Evolutionary conservation across 2,797 vertebrate species (phyloP).

Genomic region (Morus bassanus): DNA sequence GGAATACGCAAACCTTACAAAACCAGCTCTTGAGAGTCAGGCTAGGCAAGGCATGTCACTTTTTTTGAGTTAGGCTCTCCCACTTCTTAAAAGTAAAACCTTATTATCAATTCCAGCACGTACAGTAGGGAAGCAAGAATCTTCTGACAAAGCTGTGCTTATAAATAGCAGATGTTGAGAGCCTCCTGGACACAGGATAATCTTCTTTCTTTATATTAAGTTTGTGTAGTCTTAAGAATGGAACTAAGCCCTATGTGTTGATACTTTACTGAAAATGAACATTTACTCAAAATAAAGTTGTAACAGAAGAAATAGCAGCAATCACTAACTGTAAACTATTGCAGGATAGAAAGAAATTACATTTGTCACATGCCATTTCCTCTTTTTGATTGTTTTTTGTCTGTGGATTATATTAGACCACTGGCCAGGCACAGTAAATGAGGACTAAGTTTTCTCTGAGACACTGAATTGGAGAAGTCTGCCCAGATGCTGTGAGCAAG

Average conservation of each 20-base stretch:
- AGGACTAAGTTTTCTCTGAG: background rate
- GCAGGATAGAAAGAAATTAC: background rate
- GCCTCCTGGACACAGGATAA: background rate
- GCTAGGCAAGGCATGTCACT: background rate
- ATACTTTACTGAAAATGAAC: background rate
- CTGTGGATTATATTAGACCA: background rate
- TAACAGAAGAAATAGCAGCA: background rate
- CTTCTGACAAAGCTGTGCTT: background rate
- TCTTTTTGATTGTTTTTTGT: background rate
- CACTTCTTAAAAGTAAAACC: background rate
- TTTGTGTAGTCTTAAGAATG: background rate
- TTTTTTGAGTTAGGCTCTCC: background rate
- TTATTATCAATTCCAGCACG: background rate
- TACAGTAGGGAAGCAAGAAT: background rate
- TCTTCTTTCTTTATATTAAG: background rate
- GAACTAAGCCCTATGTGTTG: background rate
- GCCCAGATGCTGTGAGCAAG: background rate
- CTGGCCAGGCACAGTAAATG: background rate
- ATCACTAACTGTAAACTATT: background rate
- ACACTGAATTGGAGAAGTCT: background rate
- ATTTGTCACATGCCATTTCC: background rate
- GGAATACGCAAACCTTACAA: background rate
- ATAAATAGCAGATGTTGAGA: background rate
- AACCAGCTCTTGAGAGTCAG: background rate
- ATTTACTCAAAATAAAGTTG: background rate